A percentile compares a stretch with the other conserved stretches of the same genome.
Evolutionary conservation across 2,888 invertebrate genomes (phyloP).

Genomic region (Athalia rosae): DNA sequence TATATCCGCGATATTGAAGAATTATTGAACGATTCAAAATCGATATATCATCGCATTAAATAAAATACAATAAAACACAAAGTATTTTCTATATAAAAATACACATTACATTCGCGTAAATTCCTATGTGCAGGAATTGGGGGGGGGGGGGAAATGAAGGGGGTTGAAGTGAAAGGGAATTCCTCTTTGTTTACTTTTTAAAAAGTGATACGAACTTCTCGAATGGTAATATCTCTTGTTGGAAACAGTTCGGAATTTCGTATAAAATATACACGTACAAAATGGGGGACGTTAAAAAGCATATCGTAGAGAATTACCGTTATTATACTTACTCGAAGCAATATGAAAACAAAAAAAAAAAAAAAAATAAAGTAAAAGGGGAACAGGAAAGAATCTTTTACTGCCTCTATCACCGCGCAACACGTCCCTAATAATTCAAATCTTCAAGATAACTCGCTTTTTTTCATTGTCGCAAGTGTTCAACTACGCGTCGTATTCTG

Average conservation of each 20-base stretch:
- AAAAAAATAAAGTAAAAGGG: background rate
- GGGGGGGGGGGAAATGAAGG: background rate
- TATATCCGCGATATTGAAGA: no score
- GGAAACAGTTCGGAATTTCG: background rate
- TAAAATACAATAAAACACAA: no score
- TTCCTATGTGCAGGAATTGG: background rate
- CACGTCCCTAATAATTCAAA: background rate
- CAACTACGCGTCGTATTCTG: no score
- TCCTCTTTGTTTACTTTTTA: slow-evolving; percentile 7
- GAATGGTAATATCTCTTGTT: slow-evolving; percentile 7
- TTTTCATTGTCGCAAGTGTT: background rate
- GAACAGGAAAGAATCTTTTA: background rate
- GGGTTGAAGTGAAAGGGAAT: background rate
- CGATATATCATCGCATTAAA: no score
- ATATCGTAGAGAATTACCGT: slow-evolving; percentile 2
- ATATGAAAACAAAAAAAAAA: no score
- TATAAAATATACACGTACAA: background rate
- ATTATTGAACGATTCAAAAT: no score
- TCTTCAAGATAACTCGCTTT: background rate
- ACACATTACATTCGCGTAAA: no score
- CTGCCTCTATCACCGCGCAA: background rate
- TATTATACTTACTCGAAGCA: background rate
- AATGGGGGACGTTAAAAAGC: background rate
- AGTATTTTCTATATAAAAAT: no score
- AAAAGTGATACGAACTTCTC: slow-evolving; percentile 5